phyloP scores from a whole-genome alignment of 2,113 vertebrate genomes.

The Zosterops japonicus region DNA sequence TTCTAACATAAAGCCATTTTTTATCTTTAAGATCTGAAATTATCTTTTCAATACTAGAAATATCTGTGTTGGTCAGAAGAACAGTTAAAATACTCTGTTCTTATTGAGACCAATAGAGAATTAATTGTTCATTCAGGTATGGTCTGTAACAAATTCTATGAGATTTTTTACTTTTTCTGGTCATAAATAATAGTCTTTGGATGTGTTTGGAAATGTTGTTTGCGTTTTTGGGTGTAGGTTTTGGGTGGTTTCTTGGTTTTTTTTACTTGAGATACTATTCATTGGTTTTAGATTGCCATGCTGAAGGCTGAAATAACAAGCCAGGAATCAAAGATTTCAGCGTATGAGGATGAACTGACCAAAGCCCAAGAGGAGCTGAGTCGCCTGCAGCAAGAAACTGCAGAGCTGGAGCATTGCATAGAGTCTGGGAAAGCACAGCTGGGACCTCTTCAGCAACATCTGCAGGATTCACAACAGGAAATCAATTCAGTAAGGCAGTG shows the following conservation, averaged over 20 bases:
- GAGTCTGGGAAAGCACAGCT: slow-evolving; percentile 88
- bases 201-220: neutral
- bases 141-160: neutral
- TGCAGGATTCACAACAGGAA: slow-evolving; percentile 89
- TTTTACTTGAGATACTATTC: neutral
- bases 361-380: slow-evolving; percentile 90
- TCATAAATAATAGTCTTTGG: neutral
- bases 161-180: neutral
- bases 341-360: slow-evolving; percentile 88
- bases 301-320: slow-evolving; percentile 87
- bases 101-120: neutral
- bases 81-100: neutral
- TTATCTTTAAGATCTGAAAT: neutral
- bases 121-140: neutral
- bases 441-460: slow-evolving; percentile 87
- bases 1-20: neutral
- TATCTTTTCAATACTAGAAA: neutral
- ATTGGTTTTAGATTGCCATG: slow-evolving; percentile 81
- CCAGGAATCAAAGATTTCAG: slow-evolving; percentile 90
- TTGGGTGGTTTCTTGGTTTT: fast-evolving
- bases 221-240: neutral
- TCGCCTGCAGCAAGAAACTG: slow-evolving; percentile 90
- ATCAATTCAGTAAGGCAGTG: slow-evolving; percentile 83
- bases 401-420: slow-evolving; percentile 86
- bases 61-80: neutral